Percentiles rank a stretch among this genome's conserved stretches.
These are phyloP conservation scores for Aspidoscelis tigris DNA, from an alignment of 2,113 vertebrate genomes.

Conservation along the genomic window DNA sequence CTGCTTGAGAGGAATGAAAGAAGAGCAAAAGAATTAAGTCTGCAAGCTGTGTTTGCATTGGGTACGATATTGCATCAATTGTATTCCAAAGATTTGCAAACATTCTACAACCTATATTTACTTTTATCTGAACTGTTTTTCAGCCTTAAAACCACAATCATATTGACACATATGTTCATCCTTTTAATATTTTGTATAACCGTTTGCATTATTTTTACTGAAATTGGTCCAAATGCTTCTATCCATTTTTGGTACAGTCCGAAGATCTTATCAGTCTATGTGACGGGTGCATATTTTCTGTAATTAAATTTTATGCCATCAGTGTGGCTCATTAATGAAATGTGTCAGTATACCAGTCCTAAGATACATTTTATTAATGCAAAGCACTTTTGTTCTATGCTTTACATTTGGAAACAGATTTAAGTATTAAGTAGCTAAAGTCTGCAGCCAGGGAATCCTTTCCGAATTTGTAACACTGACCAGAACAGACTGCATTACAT, in stretches of 20 bases:
- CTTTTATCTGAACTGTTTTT: not conserved
- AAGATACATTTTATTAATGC: conserved; percentile 80
- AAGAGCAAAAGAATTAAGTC: not conserved
- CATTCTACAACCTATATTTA: not conserved
- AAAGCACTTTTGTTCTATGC: conserved; percentile 83
- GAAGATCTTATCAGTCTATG: conserved; percentile 59
- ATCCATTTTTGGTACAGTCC: conserved; percentile 43
- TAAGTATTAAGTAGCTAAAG: conserved; percentile 87
- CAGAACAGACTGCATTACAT: conserved; percentile 88
- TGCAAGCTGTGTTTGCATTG: not conserved
- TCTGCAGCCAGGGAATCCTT: conserved; percentile 84
- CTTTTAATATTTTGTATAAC: not conserved
- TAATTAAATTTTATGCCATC: conserved; percentile 79
- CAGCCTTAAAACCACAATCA: not conserved
- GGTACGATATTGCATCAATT: not conserved
- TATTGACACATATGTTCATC: not conserved
- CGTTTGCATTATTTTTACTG: not conserved
- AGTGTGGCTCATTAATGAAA: conserved; percentile 75
- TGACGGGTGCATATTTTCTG: conserved; percentile 64
- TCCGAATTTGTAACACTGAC: conserved; percentile 86
- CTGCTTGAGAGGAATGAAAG: not conserved
- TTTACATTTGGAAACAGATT: conserved; percentile 90
- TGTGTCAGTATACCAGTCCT: conserved; percentile 64
- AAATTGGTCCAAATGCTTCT: not conserved
- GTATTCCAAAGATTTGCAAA: not conserved